Evolutionary conservation across 2,888 invertebrate species (phyloP).

Genomic region (Pheosia tremula): DNA sequence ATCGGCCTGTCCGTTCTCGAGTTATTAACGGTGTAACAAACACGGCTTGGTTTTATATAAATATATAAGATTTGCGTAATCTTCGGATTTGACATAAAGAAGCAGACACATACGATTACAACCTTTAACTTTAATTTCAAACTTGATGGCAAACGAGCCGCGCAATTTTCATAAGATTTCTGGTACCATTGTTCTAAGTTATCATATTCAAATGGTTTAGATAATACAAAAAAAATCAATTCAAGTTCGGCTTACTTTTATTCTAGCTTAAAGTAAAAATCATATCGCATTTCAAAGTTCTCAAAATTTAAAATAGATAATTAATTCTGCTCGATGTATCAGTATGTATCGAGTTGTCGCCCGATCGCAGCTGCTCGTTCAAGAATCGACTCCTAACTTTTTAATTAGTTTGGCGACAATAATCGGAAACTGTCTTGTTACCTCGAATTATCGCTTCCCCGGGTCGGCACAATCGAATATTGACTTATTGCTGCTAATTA

Average conservation of each 20-base stretch:
- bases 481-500: slow-evolving; percentile 9
- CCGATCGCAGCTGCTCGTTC: slow-evolving; percentile 49
- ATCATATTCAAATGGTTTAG: neutral
- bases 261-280: neutral
- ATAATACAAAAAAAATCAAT: neutral
- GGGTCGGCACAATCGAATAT: slow-evolving; percentile 32
- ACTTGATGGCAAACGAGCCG: neutral
- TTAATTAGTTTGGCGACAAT: slow-evolving; percentile 77
- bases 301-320: neutral
- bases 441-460: slow-evolving; percentile 51
- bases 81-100: neutral
- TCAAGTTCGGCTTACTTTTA: neutral
- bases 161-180: neutral
- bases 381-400: slow-evolving; percentile 67
- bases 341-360: slow-evolving; percentile 45
- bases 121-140: neutral
- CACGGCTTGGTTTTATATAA: neutral
- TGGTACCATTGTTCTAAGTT: neutral
- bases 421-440: slow-evolving; percentile 67
- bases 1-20: too few species aligned
- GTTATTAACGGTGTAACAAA: too few species aligned
- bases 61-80: neutral
- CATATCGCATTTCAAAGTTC: neutral
- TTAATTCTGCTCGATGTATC: neutral
- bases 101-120: neutral